A percentile compares a stretch with the other conserved stretches of the same genome.
Evolutionary conservation across 2,797 vertebrate genomes (phyloP).

Genomic region (Epinephelus coioides): DNA sequence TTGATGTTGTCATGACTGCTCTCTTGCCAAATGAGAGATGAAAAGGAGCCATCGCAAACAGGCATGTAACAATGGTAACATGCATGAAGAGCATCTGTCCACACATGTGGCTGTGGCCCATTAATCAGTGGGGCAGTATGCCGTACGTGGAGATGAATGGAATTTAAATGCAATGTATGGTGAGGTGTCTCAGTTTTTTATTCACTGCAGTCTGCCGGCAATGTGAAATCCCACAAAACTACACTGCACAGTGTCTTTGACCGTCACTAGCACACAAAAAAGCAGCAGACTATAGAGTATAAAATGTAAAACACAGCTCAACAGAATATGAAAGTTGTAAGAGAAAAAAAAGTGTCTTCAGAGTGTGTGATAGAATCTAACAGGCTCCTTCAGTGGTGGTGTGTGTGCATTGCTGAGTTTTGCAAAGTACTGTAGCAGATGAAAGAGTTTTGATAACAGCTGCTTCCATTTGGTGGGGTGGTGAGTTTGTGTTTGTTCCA

Average conservation of each 20-base stretch:
- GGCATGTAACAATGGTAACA: slow-evolving; percentile 70
- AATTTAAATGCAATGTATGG: slow-evolving; percentile 36
- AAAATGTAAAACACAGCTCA: slow-evolving; percentile 39
- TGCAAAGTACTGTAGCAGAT: slow-evolving; percentile 64
- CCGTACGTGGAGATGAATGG: slow-evolving; percentile 37
- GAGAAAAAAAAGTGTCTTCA: slow-evolving; percentile 23
- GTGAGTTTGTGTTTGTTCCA: slow-evolving; percentile 70
- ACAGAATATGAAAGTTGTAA: slow-evolving; percentile 45
- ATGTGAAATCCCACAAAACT: slow-evolving; percentile 24
- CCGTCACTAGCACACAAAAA: slow-evolving; percentile 23
- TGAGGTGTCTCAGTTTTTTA: slow-evolving; percentile 22
- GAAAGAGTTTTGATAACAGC: slow-evolving; percentile 78
- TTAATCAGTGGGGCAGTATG: slow-evolving; percentile 54
- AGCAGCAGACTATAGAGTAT: slow-evolving; percentile 27
- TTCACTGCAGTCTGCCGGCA: slow-evolving; percentile 20
- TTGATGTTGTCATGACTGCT: slow-evolving; percentile 67
- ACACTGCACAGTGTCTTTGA: slow-evolving; percentile 6
- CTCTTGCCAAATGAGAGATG: slow-evolving; percentile 74
- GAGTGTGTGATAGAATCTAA: slow-evolving; percentile 49
- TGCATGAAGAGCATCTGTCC: slow-evolving; percentile 79
- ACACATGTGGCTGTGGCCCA: slow-evolving; percentile 61
- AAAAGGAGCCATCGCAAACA: slow-evolving; percentile 65
- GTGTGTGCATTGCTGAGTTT: slow-evolving; percentile 50
- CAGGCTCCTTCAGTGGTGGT: slow-evolving; percentile 39
- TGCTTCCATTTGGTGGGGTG: slow-evolving; percentile 76